Percentiles rank a stretch among this genome's conserved stretches.
Conservation (phyloP, 1,140 invertebrate genomes). For the Sinella curviseta region DNA sequence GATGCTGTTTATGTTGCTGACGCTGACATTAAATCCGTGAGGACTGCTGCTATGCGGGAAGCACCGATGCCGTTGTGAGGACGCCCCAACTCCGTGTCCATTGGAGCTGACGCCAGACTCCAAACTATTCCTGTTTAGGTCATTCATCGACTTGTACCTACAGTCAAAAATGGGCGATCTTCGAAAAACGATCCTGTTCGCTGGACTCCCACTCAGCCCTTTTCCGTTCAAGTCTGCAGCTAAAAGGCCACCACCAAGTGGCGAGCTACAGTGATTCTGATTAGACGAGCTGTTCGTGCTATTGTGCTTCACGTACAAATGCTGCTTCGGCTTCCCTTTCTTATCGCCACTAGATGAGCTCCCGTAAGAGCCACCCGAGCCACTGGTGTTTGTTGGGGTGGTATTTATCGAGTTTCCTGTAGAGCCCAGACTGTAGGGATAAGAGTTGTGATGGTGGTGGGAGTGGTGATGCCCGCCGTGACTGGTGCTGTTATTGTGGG, state of each 20-base stretch:
- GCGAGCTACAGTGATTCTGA: not conserved
- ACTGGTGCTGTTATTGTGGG: not conserved
- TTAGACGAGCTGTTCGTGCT: too few relatives aligned
- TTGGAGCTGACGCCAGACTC: constrained; percentile 32
- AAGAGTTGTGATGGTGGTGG: not conserved
- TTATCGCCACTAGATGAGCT: not conserved
- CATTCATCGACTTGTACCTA: constrained; percentile 49
- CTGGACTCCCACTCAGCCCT: constrained; percentile 39
- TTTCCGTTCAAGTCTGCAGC: not conserved
- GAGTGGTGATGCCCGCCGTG: too few relatives aligned
- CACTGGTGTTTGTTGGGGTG: constrained; percentile 15
- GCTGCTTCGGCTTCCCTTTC: not conserved
- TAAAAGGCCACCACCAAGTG: not conserved
- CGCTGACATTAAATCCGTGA: constrained; percentile 36
- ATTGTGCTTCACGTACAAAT: constrained; percentile 19
- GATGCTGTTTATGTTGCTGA: not conserved
- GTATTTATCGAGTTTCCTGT: constrained; percentile 8
- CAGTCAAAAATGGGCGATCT: constrained; percentile 47
- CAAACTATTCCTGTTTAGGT: constrained; percentile 41
- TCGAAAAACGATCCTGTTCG: constrained; percentile 43
- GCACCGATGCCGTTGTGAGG: constrained; percentile 32
- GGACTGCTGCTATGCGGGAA: constrained; percentile 37
- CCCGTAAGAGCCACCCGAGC: constrained; percentile 4
- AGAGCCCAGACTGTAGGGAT: constrained; percentile 8
- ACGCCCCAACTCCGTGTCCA: not conserved